These are phyloP conservation scores for Penaeus vannamei DNA, from an alignment of 1,140 invertebrate genomes.

Conservation along the genomic window DNA sequence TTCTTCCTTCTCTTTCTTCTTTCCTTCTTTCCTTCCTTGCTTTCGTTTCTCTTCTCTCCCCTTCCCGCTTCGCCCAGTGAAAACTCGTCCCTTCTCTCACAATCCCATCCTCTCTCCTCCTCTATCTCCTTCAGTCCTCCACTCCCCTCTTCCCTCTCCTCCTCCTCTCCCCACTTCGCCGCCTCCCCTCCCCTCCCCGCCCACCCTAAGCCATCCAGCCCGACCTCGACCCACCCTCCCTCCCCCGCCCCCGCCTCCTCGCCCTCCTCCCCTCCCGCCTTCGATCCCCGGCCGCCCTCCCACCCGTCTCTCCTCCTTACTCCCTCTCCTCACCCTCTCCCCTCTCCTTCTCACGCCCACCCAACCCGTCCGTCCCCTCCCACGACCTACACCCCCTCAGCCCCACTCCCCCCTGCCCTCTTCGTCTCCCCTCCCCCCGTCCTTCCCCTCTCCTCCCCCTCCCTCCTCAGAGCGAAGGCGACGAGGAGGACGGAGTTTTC, in stretches of 20 bases:
- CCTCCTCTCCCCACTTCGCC: too few relatives aligned
- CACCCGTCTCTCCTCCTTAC: background rate
- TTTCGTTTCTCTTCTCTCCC: too few relatives aligned
- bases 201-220: too few relatives aligned
- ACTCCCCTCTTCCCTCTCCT: too few relatives aligned
- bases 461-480: background rate
- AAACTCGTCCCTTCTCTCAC: too few relatives aligned
- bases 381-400: background rate
- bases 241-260: background rate
- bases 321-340: background rate
- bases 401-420: background rate
- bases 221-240: too few relatives aligned
- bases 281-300: background rate
- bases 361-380: background rate
- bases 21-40: too few relatives aligned
- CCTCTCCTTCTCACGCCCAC: background rate
- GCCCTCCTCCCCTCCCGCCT: background rate
- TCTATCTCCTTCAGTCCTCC: too few relatives aligned
- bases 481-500: background rate
- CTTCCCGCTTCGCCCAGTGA: too few relatives aligned
- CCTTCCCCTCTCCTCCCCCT: background rate
- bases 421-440: background rate
- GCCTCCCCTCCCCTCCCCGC: too few relatives aligned
- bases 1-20: too few relatives aligned
- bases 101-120: too few relatives aligned